These are phyloP conservation scores for Thymallus thymallus DNA, from an alignment of 2,113 vertebrate species.

Conservation along the genomic window DNA sequence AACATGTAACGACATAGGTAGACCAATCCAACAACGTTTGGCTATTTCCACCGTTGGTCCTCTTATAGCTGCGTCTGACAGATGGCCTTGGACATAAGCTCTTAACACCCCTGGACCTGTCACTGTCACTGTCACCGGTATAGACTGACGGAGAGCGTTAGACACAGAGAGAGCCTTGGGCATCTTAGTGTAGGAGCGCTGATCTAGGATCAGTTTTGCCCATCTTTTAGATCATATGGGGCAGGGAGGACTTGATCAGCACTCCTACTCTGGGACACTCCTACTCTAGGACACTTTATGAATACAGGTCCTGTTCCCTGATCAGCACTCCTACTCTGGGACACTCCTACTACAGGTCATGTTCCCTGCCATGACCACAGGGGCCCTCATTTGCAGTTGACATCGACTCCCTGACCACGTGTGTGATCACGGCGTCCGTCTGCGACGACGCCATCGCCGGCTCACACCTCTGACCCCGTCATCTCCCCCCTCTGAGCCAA, in stretches of 20 bases:
- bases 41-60: neutral
- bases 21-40: neutral
- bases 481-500: neutral
- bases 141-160: neutral
- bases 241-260: too few species aligned
- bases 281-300: too few species aligned
- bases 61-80: conserved; percentile 8
- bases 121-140: neutral
- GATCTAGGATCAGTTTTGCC: too few species aligned
- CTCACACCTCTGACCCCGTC: neutral
- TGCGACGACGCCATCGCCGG: neutral
- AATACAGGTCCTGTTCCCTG: neutral
- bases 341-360: neutral
- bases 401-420: neutral
- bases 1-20: neutral
- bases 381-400: neutral
- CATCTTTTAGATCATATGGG: too few species aligned
- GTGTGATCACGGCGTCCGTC: neutral
- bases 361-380: neutral
- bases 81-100: conserved; percentile 8
- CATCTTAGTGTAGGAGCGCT: too few species aligned
- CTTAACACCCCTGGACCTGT: neutral
- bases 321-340: too few species aligned
- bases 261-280: too few species aligned
- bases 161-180: neutral